Percentiles rank a stretch among this genome's conserved stretches.
These are phyloP conservation scores for Yponomeuta sedellus DNA, from an alignment of 2,888 invertebrate species.

Conservation along the genomic window DNA sequence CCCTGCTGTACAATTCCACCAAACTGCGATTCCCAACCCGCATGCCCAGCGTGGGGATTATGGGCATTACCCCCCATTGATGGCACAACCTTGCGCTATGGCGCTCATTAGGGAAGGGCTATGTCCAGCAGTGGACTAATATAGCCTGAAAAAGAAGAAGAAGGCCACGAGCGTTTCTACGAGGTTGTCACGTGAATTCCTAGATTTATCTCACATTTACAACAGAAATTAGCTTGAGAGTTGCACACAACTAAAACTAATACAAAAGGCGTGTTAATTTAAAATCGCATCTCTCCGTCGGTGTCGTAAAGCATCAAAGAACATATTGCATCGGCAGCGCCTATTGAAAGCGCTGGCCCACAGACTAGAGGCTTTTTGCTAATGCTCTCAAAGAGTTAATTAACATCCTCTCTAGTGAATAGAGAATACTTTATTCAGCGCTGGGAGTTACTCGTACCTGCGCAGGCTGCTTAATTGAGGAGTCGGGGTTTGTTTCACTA, in stretches of 20 bases:
- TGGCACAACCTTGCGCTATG: too few species aligned
- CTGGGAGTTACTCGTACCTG: slow-evolving; percentile 27
- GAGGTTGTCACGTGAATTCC: too few species aligned
- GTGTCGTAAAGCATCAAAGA: background rate
- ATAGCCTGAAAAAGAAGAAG: too few species aligned
- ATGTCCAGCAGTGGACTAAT: too few species aligned
- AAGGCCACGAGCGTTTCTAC: too few species aligned
- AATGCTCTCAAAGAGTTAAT: slow-evolving; percentile 66
- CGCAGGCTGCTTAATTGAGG: background rate
- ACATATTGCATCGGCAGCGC: slow-evolving; percentile 34
- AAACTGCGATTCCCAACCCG: too few species aligned
- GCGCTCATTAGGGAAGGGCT: too few species aligned
- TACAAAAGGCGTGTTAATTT: background rate
- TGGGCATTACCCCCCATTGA: too few species aligned
- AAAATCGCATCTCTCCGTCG: background rate
- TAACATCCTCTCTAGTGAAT: slow-evolving; percentile 63
- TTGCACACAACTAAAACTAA: background rate
- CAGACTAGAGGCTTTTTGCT: slow-evolving; percentile 51
- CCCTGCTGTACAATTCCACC: too few species aligned
- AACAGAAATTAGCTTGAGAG: too few species aligned
- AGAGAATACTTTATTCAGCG: slow-evolving; percentile 50
- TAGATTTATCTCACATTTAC: too few species aligned
- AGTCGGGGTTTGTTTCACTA: background rate
- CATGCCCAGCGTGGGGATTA: too few species aligned
- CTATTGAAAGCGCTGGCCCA: slow-evolving; percentile 42